phyloP scores from a whole-genome alignment of 2,113 vertebrate genomes.

The Lathamus discolor region DNA sequence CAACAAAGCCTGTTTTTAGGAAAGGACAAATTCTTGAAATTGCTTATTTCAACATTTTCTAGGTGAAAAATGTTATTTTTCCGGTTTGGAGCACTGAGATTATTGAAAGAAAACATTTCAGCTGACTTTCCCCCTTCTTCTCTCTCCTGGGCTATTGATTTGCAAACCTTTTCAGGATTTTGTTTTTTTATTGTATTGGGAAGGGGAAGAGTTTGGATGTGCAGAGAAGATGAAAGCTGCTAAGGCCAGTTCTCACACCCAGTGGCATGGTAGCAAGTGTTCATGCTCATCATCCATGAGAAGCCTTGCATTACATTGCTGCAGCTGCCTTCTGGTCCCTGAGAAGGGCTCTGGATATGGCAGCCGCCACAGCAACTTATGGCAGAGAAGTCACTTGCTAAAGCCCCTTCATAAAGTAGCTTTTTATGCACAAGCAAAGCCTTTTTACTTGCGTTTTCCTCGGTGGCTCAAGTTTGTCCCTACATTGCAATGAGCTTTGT shows the following conservation, averaged over 20 bases:
- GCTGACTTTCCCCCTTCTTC: not conserved
- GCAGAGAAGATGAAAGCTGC: not conserved
- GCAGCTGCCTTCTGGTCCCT: accelerated
- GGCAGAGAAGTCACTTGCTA: not conserved
- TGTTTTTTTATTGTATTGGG: not conserved
- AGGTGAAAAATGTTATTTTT: not conserved
- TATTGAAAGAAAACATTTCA: not conserved
- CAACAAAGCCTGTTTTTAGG: not conserved
- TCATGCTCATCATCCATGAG: accelerated
- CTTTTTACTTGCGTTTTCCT: not conserved
- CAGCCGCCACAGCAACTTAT: not conserved
- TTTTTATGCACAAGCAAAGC: not conserved
- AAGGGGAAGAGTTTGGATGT: not conserved
- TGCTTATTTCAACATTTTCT: not conserved
- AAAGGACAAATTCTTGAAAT: not conserved
- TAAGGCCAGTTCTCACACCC: accelerated
- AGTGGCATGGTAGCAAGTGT: not conserved
- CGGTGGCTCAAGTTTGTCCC: not conserved
- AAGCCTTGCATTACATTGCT: not conserved
- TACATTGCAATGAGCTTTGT: not conserved
- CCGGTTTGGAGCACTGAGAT: not conserved
- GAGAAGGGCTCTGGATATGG: not conserved
- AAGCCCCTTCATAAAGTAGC: not conserved
- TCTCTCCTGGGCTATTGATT: not conserved
- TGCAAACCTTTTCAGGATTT: not conserved